Base-by-base conservation (phyloP, 2,113 vertebrate genomes). In the Arothron firmamentum region DNA sequence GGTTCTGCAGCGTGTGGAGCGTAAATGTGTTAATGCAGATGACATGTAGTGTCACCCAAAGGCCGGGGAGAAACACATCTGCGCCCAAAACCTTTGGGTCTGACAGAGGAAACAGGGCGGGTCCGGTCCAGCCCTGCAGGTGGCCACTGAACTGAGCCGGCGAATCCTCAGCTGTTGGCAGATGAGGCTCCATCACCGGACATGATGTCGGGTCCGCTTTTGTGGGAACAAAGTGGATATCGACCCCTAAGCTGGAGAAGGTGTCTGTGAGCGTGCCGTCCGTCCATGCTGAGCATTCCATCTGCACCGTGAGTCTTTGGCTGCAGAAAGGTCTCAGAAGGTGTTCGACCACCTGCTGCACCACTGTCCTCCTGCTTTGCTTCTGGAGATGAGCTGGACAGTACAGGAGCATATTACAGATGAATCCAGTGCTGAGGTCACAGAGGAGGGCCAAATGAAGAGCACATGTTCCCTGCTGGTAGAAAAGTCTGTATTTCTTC, bases 371-470 rank as follows among this genome's bases (percentile, higher is more conserved):
- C 59, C 65, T 68, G 1, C 75, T 77, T 28, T 51, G 56, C 31
- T 21, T 80, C 69, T 61, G 83, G 25, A 90, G 80, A 21, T 77
- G 63, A 31, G 76, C 75, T 4, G 85, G 69, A 41, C 79, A 61
- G 56, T 87, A 90, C 49, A 88, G 71, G 42, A 56, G 81, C 76
- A 86, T 79, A 72, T 89, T 90, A 49, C 87, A 89, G 59, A 90
- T 75, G 21, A 87, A 90, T 6, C 86, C 85, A 0, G 84, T 79
- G 52, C 67, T 72, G 12, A 53, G 7, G 52, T 90, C 89, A 23
- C 71, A 83, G 28, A 90, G 85, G 28, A 90, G 60, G 23, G 83
- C 87, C 0, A 88, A 67, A 15, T 79, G 65, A 25, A 89, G 76
- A 2, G 82, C 52, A 53, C 70, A 81, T 0, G 55, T 51, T 2